Base-by-base conservation (phyloP, 53 echinoderm and acorn worm genomes). In the Luidia sarsii region DNA sequence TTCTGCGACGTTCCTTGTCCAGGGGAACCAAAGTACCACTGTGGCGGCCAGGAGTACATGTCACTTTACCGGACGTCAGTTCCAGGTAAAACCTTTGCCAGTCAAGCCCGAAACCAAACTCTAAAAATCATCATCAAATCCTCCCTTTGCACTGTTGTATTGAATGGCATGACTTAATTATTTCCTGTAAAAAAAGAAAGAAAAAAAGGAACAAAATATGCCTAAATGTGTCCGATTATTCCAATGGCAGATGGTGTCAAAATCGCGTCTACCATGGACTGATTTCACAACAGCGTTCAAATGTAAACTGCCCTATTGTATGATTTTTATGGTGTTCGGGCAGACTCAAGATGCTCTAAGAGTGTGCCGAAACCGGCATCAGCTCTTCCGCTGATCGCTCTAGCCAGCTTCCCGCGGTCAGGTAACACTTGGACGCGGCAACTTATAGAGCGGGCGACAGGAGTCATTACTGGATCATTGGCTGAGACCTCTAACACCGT, bases 341-440 rank as follows among this genome's bases (percentile, higher is more conserved):
- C 70, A 91, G 92, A 92, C 75, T 6, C 29, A 2, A 43, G 92
- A 43, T 92, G 92, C 45, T 57, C 85, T 15, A 19, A 45, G 59
- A 51, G 81, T 13, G 67, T 82, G 33, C 60, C 89, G 38, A 86
- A 85, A 25, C 67, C 74, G 4, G 74, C 45, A 18, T 85, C 85
- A 1, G 52, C 75, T 13, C 39, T 92, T 6, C 89, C 92, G 16
- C 86, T 92, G 33, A 57, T 92, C 16, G 92, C 92, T 16, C 56
- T 92, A 32, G 92, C 92, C 9, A 86, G 86, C 43, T 92, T 77
- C 65, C 92, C 92, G 35, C 82, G 92, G 25, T 92, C 92, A 0
- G 92, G 92, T 1, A 92, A 92, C 52, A 92, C 92, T 0, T 92
- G 92, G 92, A 89, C 89, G 16, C 31, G 92, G 27, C 89, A 92